Conservation (phyloP, 2,888 invertebrate genomes). For the Pterobdella sp. region DNA sequence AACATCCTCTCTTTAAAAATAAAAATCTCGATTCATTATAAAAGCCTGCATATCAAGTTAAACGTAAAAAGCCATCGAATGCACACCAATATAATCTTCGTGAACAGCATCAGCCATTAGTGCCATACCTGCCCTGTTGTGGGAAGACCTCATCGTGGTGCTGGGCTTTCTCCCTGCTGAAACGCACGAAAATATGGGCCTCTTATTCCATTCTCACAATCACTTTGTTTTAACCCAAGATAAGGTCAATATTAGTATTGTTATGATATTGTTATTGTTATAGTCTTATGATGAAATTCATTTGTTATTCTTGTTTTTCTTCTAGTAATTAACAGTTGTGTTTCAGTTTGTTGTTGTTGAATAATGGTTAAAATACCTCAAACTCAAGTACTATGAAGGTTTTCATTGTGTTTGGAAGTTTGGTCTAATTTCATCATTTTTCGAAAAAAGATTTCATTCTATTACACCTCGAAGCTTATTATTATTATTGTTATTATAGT, state of each 20-base stretch:
- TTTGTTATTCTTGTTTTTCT: neutral
- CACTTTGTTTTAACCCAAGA: too few species aligned
- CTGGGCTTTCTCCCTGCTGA: too few species aligned
- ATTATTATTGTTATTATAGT: neutral
- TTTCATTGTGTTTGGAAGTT: too few species aligned
- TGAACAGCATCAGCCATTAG: neutral
- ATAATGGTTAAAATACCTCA: too few species aligned
- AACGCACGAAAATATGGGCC: too few species aligned
- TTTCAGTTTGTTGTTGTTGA: neutral
- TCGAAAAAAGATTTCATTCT: too few species aligned
- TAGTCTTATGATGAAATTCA: neutral
- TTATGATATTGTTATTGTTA: neutral
- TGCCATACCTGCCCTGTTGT: neutral
- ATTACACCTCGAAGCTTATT: too few species aligned
- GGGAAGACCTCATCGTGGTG: neutral
- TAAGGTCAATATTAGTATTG: neutral
- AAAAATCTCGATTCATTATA: too few species aligned
- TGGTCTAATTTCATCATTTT: neutral
- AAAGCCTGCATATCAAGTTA: too few species aligned
- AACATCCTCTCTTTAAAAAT: too few species aligned
- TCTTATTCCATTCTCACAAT: too few species aligned
- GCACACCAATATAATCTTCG: neutral
- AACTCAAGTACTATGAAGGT: too few species aligned
- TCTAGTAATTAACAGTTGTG: neutral
- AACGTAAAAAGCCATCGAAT: neutral